Conservation (phyloP, 2,797 vertebrate species). For the Cygnus olor region DNA sequence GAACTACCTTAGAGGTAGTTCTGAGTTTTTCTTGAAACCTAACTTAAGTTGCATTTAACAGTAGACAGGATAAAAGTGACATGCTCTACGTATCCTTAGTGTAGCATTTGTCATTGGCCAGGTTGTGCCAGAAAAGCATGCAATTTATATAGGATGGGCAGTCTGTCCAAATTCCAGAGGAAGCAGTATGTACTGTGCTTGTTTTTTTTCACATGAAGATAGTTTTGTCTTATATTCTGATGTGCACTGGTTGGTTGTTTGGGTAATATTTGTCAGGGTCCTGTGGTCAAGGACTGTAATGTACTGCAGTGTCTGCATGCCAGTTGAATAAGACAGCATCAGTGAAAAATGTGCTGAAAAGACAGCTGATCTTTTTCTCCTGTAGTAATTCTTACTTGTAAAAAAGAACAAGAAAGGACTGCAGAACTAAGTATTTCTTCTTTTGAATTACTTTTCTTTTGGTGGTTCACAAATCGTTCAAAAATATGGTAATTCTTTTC, state of each 20-base stretch:
- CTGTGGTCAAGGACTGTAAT: not conserved
- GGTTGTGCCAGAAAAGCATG: accelerated
- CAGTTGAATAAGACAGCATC: not conserved
- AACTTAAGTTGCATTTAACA: not conserved
- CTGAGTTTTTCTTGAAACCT: not conserved
- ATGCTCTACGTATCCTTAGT: not conserved
- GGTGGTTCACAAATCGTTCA: not conserved
- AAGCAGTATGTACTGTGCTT: not conserved
- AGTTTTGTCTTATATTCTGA: not conserved
- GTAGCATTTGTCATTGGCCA: not conserved
- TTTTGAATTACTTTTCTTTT: not conserved
- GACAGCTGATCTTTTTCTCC: not conserved
- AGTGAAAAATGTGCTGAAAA: not conserved
- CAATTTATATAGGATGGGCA: not conserved
- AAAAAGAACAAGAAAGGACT: not conserved
- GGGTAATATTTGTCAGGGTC: not conserved
- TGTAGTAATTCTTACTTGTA: not conserved
- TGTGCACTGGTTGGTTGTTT: not conserved
- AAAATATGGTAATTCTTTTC: not conserved
- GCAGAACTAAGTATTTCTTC: not conserved
- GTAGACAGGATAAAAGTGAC: not conserved
- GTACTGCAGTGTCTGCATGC: not conserved
- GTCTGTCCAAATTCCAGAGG: not conserved
- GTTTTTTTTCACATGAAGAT: not conserved
- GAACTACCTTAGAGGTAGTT: not conserved